Base-by-base conservation (phyloP, 2,113 vertebrate species). In the Datnioides undecimradiatus region DNA sequence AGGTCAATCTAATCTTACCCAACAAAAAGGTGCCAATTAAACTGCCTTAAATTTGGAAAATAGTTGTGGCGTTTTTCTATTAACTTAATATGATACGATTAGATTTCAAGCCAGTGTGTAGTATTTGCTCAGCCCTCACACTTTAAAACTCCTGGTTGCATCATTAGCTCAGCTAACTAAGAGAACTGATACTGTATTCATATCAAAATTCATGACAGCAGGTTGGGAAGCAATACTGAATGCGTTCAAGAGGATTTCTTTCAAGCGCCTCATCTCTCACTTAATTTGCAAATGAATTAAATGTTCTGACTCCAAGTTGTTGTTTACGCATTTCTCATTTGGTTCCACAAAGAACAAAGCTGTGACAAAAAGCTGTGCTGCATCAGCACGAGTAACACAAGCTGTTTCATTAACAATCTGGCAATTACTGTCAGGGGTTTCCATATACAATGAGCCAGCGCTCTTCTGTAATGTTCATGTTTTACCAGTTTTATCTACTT, bases 401-500 rank as follows among this genome's bases (percentile, higher is more conserved):
- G 25, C 19, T 54, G 49, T 36, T n/a, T 77, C 31, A 65, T 69
- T 33, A 52, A 49, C 40, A 72, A 17, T 27, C 52, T n/a, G n/a
- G 6, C 11, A 38, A 38, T 38, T 38, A 38, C 38, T 48, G 33
- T 54, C 8, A 34, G 2, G 1, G 0, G 17, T 59, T 69, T 76
- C 13, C 3, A 40, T 40, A 63, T 31, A 36, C 3, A 51, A 43
- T 23, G 33, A 43, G 13, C n/a, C n/a, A n/a, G n/a, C 29, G 17
- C 3, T 58, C 14, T 23, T 66, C 19, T 43, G 17, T 23, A 29
- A 48, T 38, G 23, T 29, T 9, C 2, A 43, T 31, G 1, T 79
- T 25, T 63, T 29, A 31, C n/a, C n/a, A n/a, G n/a, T n/a, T n/a
- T n/a, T 1, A 41, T 68, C 21, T 72, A 57, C 41, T 55, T 85